Conservation (phyloP, 2,113 vertebrate genomes). For the Antennarius striatus region DNA sequence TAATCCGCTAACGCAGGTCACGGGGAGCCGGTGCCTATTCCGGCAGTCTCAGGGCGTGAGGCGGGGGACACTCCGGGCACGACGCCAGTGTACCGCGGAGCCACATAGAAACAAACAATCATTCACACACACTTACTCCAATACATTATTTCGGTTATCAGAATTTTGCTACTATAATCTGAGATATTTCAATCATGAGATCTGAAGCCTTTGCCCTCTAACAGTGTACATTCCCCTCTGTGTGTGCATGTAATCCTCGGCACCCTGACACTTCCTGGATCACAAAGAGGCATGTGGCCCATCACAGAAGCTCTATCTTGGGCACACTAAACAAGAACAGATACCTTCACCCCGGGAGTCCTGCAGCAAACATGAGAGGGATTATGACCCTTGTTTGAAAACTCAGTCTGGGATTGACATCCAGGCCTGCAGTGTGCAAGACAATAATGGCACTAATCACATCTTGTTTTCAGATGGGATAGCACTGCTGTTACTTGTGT, state of each 20-base stretch:
- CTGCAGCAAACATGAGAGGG: conserved; percentile 19
- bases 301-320: conserved; percentile 20
- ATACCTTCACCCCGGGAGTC: conserved; percentile 35
- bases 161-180: too few relatives aligned
- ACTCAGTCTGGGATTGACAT: conserved; percentile 23
- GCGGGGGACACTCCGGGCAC: too few relatives aligned
- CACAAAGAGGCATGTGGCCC: conserved; percentile 29
- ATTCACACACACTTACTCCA: too few relatives aligned
- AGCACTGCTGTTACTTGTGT: conserved; percentile 28
- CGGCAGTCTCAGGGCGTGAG: too few relatives aligned
- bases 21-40: too few relatives aligned
- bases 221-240: conserved; percentile 23
- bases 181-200: background rate
- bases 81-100: too few relatives aligned
- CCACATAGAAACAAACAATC: too few relatives aligned
- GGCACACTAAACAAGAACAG: conserved; percentile 46
- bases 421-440: conserved; percentile 11
- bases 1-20: too few relatives aligned
- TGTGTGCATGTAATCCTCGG: conserved; percentile 55
- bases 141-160: too few relatives aligned
- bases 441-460: conserved; percentile 32
- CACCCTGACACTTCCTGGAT: conserved; percentile 38
- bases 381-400: conserved; percentile 36
- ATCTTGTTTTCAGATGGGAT: conserved; percentile 11
- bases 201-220: background rate